Evolutionary conservation across 2,888 invertebrate genomes (phyloP), one percentile per base, ranked within the genome.

Genomic region (Scaptomyza parva): DNA sequence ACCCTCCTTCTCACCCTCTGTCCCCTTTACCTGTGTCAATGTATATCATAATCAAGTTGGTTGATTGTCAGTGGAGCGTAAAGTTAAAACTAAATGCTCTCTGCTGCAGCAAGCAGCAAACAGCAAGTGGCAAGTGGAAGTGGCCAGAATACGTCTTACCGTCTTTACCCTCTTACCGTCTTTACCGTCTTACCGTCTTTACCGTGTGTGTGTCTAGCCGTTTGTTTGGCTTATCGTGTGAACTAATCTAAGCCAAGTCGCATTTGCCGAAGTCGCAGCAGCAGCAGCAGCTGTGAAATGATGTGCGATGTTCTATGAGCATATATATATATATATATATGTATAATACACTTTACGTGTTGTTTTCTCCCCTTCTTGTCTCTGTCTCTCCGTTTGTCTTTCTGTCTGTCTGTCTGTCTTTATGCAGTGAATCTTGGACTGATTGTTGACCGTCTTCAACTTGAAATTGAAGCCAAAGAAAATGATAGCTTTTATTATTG

Each of bases 181-280:
- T n/a, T n/a, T n/a, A n/a, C n/a, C n/a, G n/a, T n/a, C n/a, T n/a
- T n/a, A n/a, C n/a, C n/a, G n/a, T n/a, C n/a, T n/a, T n/a, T n/a
- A n/a, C n/a, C n/a, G n/a, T 12, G 47, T 12, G 41, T 52, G 30
- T 40, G 40, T 61, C 54, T 59, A 47, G 75, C 62, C 71, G 63
- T 69, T 71, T 74, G 60, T 73, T 60, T 57, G 76, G 81, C 87
- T 89, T 89, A 89, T 87, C 88, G 82, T 83, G 82, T 83, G 82
- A 83, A 83, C 82, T 78, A 79, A 87, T 83, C 88, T 87, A 68
- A 76, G 67, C 48, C 59, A 51, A 44, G 64, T 55, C 33, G 9
- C 48, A 62, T 57, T 28, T 14, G 40, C 18, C n/a, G n/a, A n/a
- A 60, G 45, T 28, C 28, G 28, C n/a, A n/a, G 9, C 24, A 33